Evolutionary conservation across 92 coral and sea anemone species (phyloP), one percentile per base, ranked within the genome.

Genomic region (Chrysogorgia sp.): DNA sequence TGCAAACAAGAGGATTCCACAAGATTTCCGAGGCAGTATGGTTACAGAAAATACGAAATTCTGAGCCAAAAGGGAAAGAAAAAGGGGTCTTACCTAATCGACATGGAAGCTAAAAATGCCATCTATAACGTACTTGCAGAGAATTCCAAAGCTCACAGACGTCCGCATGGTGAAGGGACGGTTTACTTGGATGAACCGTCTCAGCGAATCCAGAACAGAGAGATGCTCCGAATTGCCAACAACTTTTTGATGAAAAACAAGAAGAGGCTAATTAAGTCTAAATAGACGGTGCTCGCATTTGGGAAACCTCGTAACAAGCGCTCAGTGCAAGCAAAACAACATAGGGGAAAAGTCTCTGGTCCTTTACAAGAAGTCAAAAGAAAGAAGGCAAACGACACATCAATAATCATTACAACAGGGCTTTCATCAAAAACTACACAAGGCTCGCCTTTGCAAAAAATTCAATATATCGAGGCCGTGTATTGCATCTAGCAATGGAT

Each of bases 371-470:
- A 26, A 14, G 65, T 6, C 84, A 66, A 29, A 83, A 75, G 63
- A 83, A 75, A 15, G 28, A n/a, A 10, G 5, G 47, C 10, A 14
- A 15, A 0, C 22, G 57, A 24, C 87, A 64, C 34, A 34, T 83
- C 6, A 75, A 83, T 57, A 48, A 63, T 15, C 87, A 83, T 20
- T 67, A 77, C 67, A 83, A 76, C 56, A 40, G 87, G 22, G 83
- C 87, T 10, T 40, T 35, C 31, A 63, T 83, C 5, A 83, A 83
- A 41, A 83, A 83, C 59, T 83, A 83, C 28, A 83, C 78, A 5
- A 53, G 83, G 28, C 63, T 83, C 15, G 82, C 82, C 10, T 83
- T 83, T 83, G 35, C 41, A 20, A 69, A 24, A 14, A 59, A 26
- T 0, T 81, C 63, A 5, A 30, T 10, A 24, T n/a, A 79, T 34